Conservation (phyloP, 2,113 vertebrate genomes). For the Vulpes vulpes region DNA sequence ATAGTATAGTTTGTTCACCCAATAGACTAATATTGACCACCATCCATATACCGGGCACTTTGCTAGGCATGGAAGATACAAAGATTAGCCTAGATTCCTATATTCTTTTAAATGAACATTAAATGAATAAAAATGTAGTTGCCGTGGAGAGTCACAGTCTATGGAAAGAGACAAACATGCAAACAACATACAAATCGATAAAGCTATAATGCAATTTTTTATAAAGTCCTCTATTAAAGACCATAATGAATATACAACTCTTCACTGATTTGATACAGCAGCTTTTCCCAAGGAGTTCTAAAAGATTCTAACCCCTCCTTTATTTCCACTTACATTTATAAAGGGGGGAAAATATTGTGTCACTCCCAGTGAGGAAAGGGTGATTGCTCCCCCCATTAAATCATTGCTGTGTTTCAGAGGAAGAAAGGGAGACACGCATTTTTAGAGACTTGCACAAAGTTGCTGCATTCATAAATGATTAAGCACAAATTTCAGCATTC, state of each 20-base stretch:
- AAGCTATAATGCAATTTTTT: not conserved
- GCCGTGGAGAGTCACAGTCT: not conserved
- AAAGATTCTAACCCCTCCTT: not conserved
- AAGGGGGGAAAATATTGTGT: not conserved
- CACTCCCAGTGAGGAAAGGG: not conserved
- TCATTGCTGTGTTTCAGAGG: not conserved
- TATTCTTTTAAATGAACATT: not conserved
- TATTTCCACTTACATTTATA: slow-evolving; percentile 17
- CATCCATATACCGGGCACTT: not conserved
- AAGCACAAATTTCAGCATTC: not conserved
- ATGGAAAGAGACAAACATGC: not conserved
- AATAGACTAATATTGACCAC: not conserved
- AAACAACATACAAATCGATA: not conserved
- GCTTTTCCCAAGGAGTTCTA: not conserved
- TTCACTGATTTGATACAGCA: not conserved
- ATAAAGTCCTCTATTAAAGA: not conserved
- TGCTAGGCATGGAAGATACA: not conserved
- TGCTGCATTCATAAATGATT: not conserved
- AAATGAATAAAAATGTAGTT: not conserved
- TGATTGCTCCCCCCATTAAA: not conserved
- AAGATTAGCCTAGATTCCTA: not conserved
- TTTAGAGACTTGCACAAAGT: not conserved
- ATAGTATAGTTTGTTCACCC: not conserved
- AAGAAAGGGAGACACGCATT: not conserved
- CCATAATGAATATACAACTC: not conserved